Conservation (phyloP, 2,113 vertebrate species). For the Elaphurus davidianus region DNA sequence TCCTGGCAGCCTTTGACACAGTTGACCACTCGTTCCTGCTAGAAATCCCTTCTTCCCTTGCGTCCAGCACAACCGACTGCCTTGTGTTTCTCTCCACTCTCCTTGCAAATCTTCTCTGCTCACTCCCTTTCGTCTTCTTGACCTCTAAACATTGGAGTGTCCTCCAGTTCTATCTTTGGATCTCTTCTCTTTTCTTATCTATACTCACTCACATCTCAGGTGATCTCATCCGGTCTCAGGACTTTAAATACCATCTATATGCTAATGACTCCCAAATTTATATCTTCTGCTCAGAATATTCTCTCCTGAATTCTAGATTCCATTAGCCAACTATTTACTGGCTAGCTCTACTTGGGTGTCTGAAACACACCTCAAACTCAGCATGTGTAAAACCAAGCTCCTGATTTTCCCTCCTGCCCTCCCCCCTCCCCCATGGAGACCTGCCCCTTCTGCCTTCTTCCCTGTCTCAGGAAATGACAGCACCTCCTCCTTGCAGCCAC, state of each 20-base stretch:
- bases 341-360: not conserved
- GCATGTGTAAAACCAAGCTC: not conserved
- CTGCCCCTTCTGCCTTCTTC: not conserved
- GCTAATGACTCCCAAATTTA: constrained; percentile 29
- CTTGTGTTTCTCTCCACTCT: not conserved
- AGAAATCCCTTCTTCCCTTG: not conserved
- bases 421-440: not conserved
- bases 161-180: not conserved
- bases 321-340: not conserved
- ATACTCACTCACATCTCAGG: not conserved
- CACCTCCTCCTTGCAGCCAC: not conserved
- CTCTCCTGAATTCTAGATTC: not conserved
- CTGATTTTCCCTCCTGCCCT: not conserved
- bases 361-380: not conserved
- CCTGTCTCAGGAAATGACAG: not conserved
- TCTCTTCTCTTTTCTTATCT: not conserved
- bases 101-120: not conserved
- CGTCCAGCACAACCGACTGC: fast-evolving
- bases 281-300: constrained; percentile 2
- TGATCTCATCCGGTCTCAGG: constrained; percentile 38
- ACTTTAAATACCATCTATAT: constrained; percentile 53
- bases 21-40: not conserved
- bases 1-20: not conserved
- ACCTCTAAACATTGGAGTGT: not conserved
- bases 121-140: not conserved